phyloP scores from a whole-genome alignment of 2,113 vertebrate species.

The Pardalotus punctatus region DNA sequence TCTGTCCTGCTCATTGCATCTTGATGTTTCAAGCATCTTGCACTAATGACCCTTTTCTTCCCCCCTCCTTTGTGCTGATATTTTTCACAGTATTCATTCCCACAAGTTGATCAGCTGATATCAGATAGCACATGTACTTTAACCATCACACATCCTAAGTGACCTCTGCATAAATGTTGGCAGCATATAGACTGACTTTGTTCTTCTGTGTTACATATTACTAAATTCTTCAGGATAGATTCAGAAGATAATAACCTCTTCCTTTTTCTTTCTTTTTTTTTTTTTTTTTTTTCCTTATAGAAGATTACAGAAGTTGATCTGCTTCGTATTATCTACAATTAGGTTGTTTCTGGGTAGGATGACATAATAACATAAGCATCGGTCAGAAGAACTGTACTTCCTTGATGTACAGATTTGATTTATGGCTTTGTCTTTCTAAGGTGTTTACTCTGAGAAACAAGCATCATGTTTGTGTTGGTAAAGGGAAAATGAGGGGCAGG shows the following conservation, averaged over 20 bases:
- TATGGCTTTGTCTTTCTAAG: not conserved
- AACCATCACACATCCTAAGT: not conserved
- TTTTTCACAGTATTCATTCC: constrained; percentile 21
- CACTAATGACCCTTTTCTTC: constrained; percentile 1
- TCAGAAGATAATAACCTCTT: not conserved
- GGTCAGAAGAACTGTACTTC: not conserved
- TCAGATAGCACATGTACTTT: not conserved
- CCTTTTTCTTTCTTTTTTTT: not conserved
- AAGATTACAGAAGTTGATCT: constrained; percentile 28
- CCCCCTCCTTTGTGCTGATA: not conserved
- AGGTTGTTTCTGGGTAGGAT: constrained; percentile 18
- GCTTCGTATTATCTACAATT: constrained; percentile 47
- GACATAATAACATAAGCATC: not conserved
- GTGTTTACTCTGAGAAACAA: not conserved
- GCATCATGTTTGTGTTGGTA: not conserved
- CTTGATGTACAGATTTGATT: not conserved
- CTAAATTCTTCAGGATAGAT: not conserved
- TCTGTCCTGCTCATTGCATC: constrained; percentile 16
- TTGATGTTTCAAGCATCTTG: not conserved
- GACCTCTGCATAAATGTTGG: not conserved
- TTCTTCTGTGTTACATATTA: not conserved
- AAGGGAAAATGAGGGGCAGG: not conserved
- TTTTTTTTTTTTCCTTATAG: not conserved
- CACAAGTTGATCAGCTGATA: not conserved
- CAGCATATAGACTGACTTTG: not conserved